These are phyloP conservation scores for Dolomedes plantarius DNA, from an alignment of 2,888 invertebrate species.

Conservation along the genomic window DNA sequence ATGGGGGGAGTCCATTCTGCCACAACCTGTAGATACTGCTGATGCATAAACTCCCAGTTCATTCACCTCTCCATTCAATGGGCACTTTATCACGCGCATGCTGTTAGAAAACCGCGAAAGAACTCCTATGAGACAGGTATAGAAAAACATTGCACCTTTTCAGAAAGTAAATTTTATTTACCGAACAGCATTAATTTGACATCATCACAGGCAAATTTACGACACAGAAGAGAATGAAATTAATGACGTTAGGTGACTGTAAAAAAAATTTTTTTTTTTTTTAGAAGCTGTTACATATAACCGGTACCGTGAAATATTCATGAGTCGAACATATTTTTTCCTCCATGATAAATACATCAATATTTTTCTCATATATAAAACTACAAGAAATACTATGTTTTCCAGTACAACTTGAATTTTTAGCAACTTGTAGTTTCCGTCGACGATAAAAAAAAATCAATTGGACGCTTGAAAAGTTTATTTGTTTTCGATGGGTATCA, in stretches of 20 bases:
- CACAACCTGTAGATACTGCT: no score
- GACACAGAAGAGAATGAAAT: background rate
- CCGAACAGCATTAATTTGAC: background rate
- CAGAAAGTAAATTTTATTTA: background rate
- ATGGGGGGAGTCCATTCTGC: no score
- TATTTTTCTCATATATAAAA: background rate
- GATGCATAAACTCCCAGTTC: no score
- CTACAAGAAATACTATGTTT: background rate
- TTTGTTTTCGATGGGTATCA: slow-evolving; percentile 84
- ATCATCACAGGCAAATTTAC: background rate
- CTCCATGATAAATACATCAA: background rate
- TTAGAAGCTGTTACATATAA: no score
- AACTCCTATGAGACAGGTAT: no score
- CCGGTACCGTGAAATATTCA: background rate
- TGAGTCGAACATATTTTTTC: background rate
- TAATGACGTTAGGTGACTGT: background rate
- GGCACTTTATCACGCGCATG: no score
- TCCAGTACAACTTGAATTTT: background rate
- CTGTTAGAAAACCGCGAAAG: no score
- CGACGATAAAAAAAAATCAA: background rate
- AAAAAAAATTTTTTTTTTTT: background rate
- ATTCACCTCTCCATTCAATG: no score
- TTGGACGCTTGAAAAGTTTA: background rate
- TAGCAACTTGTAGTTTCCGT: background rate
- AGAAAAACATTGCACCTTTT: no score